Percentiles rank a stretch among this genome's conserved stretches.
phyloP scores from a whole-genome alignment of 2,113 vertebrate species.

The Riparia riparia region DNA sequence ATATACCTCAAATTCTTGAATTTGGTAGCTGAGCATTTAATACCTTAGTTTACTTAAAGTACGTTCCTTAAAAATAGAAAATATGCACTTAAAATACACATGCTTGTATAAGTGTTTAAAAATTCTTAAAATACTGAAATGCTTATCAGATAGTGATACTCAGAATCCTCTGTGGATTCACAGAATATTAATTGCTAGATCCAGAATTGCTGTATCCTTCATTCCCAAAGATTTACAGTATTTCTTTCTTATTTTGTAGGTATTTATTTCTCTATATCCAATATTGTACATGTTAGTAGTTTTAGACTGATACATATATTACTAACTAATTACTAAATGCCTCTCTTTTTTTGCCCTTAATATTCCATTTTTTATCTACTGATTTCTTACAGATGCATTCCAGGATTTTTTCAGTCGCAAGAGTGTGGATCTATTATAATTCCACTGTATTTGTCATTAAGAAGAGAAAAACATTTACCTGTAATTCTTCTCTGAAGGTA shows the following conservation, averaged over 20 bases:
- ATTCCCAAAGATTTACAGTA: background rate
- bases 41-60: background rate
- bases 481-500: constrained; percentile 71
- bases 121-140: background rate
- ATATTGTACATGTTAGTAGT: background rate
- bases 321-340: background rate
- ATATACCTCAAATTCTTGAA: background rate
- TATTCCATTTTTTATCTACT: constrained; percentile 45
- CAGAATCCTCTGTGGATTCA: background rate
- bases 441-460: constrained; percentile 39
- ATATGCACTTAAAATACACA: background rate
- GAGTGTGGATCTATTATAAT: constrained; percentile 52
- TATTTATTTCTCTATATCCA: background rate
- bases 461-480: constrained; percentile 61
- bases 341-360: background rate
- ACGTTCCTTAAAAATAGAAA: background rate
- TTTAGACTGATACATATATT: background rate
- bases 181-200: background rate
- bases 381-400: constrained; percentile 54
- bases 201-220: background rate
- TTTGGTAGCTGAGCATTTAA: background rate
- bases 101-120: background rate
- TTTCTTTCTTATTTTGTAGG: background rate
- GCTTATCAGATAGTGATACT: background rate
- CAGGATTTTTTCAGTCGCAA: background rate